These are phyloP conservation scores for Callopanchax toddi DNA, from an alignment of 2,113 vertebrate genomes.

Conservation along the genomic window DNA sequence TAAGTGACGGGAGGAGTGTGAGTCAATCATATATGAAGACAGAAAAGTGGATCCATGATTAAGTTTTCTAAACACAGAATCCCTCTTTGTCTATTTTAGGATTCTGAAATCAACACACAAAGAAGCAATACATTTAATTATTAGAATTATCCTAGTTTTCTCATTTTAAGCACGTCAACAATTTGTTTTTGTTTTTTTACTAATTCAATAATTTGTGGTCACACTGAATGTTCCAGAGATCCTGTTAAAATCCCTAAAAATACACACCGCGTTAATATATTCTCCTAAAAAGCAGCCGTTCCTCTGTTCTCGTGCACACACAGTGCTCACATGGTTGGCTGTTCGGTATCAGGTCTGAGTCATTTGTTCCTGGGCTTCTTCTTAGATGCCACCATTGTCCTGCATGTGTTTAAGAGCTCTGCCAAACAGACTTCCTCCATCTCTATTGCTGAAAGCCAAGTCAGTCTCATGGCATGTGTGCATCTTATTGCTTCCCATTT, in stretches of 20 bases:
- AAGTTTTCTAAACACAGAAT: conserved; percentile 54
- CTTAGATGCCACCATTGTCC: conserved; percentile 41
- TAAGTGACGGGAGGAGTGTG: conserved; percentile 47
- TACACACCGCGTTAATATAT: not conserved
- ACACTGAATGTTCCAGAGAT: conserved; percentile 9
- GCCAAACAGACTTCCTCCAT: conserved; percentile 62
- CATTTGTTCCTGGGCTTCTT: conserved; percentile 31
- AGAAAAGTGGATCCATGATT: conserved; percentile 54
- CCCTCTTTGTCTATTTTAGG: conserved; percentile 45
- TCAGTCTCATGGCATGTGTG: conserved; percentile 56
- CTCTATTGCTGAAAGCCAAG: conserved; percentile 49
- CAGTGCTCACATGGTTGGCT: not conserved
- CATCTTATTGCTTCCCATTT: conserved; percentile 63
- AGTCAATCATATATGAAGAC: conserved; percentile 60
- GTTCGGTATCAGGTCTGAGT: conserved; percentile 19
- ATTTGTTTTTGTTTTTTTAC: not conserved
- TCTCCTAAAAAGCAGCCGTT: conserved; percentile 19
- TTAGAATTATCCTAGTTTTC: conserved; percentile 12
- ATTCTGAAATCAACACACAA: conserved; percentile 36
- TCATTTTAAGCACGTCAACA: conserved; percentile 25
- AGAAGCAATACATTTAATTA: conserved; percentile 40
- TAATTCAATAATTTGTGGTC: not conserved
- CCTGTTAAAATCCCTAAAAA: conserved; percentile 11
- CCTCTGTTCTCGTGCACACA: not conserved
- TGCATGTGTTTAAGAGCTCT: conserved; percentile 39